Conservation (phyloP, 2,113 vertebrate genomes). For the Setophaga petechia region DNA sequence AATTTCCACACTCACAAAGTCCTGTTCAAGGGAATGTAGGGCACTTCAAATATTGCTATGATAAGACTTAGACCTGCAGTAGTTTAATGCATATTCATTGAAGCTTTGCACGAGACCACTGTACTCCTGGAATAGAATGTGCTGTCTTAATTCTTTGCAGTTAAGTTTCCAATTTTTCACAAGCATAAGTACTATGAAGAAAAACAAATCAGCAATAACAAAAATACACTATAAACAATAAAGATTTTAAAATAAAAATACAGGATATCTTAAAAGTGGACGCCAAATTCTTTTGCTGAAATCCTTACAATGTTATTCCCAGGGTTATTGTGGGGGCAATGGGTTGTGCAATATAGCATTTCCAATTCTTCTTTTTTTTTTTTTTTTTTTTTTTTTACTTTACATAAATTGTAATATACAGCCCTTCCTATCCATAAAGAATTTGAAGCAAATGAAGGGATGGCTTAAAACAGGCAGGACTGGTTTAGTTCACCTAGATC, state of each 20-base stretch:
- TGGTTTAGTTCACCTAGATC: neutral
- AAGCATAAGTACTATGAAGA: neutral
- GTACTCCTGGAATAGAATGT: neutral
- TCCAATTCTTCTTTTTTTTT: neutral
- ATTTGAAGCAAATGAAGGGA: neutral
- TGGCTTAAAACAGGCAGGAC: neutral
- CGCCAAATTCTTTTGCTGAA: neutral
- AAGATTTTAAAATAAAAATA: neutral
- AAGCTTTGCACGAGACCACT: neutral
- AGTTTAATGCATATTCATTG: neutral
- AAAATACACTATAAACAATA: neutral
- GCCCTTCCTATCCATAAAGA: neutral
- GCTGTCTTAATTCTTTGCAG: neutral
- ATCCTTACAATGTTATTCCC: neutral
- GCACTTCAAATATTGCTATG: neutral
- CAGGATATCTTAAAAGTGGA: neutral
- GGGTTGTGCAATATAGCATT: neutral
- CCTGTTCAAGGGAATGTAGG: neutral
- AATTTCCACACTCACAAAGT: neutral
- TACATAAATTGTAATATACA: neutral
- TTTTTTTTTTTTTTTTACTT: neutral
- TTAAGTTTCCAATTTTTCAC: neutral
- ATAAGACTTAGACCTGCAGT: neutral
- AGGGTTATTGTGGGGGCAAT: rapidly evolving
- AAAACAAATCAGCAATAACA: neutral